Evolutionary conservation across 2,797 vertebrate species (phyloP).

Genomic region (Leptodon cayanensis): DNA sequence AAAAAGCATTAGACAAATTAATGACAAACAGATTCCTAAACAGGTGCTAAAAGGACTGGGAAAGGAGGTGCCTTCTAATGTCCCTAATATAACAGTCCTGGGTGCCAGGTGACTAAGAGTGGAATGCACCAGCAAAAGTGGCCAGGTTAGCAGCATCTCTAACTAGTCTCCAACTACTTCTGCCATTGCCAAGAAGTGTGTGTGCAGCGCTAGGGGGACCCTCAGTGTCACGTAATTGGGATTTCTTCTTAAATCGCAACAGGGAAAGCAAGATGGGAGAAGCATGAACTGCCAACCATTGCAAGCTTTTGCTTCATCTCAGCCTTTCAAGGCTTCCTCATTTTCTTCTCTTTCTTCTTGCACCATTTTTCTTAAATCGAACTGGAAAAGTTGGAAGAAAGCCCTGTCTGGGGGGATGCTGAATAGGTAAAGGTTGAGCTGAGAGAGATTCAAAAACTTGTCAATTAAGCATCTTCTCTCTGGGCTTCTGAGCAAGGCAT

Average conservation of each 20-base stretch:
- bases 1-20: not conserved
- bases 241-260: not conserved
- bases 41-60: not conserved
- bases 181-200: not conserved
- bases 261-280: not conserved
- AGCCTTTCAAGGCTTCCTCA: not conserved
- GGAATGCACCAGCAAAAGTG: not conserved
- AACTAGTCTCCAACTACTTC: not conserved
- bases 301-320: not conserved
- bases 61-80: not conserved
- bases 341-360: not conserved
- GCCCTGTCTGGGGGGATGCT: not conserved
- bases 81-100: not conserved
- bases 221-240: rapidly evolving
- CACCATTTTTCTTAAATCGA: not conserved
- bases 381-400: not conserved
- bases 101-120: not conserved
- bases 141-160: not conserved
- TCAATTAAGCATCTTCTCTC: not conserved
- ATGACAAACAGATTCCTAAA: not conserved
- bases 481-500: not conserved
- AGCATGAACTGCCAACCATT: not conserved
- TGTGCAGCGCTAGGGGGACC: not conserved
- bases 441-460: not conserved
- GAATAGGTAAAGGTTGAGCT: not conserved